These are phyloP conservation scores for Mactromeris polynyma DNA, from an alignment of 2,888 invertebrate genomes.

Conservation along the genomic window DNA sequence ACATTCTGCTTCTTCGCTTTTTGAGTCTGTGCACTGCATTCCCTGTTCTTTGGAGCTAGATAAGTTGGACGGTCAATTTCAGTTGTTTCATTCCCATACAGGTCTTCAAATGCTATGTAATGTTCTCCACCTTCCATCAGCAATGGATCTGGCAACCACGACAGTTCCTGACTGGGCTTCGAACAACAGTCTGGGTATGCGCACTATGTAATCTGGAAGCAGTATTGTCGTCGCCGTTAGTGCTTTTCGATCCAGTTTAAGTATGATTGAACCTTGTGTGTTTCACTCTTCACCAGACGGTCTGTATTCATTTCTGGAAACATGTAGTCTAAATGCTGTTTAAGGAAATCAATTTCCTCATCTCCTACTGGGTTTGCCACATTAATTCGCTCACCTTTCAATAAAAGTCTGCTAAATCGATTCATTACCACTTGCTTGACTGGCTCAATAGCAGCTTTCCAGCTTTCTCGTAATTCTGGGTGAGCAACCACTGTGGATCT, in stretches of 20 bases:
- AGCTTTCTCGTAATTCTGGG: slow-evolving; percentile 16
- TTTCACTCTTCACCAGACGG: slow-evolving; percentile 43
- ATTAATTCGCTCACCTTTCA: slow-evolving; percentile 46
- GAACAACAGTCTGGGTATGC: slow-evolving; percentile 29
- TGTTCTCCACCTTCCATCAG: not conserved
- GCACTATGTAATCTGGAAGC: slow-evolving; percentile 45
- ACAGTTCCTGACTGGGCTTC: not conserved
- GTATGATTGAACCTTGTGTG: slow-evolving; percentile 38
- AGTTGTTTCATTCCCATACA: not conserved
- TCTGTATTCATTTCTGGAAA: slow-evolving; percentile 44
- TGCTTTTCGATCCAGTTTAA: slow-evolving; percentile 32
- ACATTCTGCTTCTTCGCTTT: not conserved
- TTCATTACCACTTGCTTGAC: slow-evolving; percentile 22
- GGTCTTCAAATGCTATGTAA: not conserved
- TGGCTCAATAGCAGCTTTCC: slow-evolving; percentile 23
- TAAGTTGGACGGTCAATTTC: not conserved
- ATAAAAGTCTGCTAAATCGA: slow-evolving; percentile 31
- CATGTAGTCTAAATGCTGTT: slow-evolving; percentile 44
- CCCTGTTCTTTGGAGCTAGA: not conserved
- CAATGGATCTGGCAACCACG: not conserved
- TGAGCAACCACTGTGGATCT: slow-evolving; percentile 13
- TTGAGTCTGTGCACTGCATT: not conserved
- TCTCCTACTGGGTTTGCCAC: slow-evolving; percentile 28
- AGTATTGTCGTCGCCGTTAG: slow-evolving; percentile 17
- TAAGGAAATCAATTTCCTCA: slow-evolving; percentile 40